Evolutionary conservation across 2,113 vertebrate species (phyloP), one percentile per base, ranked within the genome.

Genomic region (Bombycilla garrulus): DNA sequence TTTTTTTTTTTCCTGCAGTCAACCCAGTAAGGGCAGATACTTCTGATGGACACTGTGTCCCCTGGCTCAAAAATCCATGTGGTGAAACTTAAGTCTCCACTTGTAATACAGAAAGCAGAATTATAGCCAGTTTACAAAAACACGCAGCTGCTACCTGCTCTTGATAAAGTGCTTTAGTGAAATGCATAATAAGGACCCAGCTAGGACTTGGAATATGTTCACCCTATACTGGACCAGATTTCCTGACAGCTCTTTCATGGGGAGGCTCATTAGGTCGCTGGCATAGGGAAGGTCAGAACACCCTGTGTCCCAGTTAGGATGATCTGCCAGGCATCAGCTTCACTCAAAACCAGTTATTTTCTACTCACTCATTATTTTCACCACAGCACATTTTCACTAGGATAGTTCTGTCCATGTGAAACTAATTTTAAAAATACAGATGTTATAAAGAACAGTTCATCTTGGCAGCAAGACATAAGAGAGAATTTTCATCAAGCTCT

Each of bases 111-210:
- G 14, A 26, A 80, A 72, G 21, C 19, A 76, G 12, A 35, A n/a
- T 22, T 50, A 47, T 0, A 77, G 17, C 15, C 15, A 81, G 31
- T 29, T 83, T 53, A 82, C 36, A 74, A 35, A 86, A 54, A 31
- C 1, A 57, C 9, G n/a, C 2, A 71, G 51, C 6, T 62, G 6
- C 45, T 54, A 26, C 0, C 5, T 12, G 14, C 51, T 81, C 4
- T 26, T 14, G 40, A 35, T 21, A 3, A 65, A 54, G 3, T 28
- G 16, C 33, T 86, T 61, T 28, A 78, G 9, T 65, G 40, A 82
- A 51, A 36, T 9, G 4, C 21, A 21, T 35, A 76, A 10, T 18
- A 67, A 78, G 24, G 18, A 82, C 2, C 29, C 17, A 44, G 14
- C 35, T 12, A 17, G 6, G 31, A 50, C 17, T 38, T 44, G 29